These are phyloP conservation scores for Erythrolamprus reginae DNA, from an alignment of 2,113 vertebrate species.

Conservation along the genomic window DNA sequence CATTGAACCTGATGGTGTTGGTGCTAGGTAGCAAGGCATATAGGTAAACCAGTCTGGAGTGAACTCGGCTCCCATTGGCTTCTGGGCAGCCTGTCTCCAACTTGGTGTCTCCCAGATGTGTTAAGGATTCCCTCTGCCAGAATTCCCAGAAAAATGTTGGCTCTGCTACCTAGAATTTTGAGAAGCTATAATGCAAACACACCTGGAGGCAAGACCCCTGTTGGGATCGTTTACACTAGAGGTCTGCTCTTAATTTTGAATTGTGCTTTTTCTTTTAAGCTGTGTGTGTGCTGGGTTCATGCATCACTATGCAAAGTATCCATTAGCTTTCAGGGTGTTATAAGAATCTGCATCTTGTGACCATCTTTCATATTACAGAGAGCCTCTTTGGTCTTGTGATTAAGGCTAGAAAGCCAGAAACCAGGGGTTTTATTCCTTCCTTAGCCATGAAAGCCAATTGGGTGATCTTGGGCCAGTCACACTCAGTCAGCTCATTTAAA, in stretches of 20 bases:
- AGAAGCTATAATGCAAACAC: neutral
- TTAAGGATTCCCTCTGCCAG: neutral
- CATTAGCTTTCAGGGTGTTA: neutral
- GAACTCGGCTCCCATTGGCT: neutral
- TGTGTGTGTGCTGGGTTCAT: neutral
- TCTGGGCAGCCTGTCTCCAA: neutral
- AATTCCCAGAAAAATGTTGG: neutral
- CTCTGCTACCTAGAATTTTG: neutral
- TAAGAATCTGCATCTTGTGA: neutral
- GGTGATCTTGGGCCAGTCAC: neutral
- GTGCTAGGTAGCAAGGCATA: neutral
- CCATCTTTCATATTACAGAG: too few relatives aligned
- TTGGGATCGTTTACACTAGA: neutral
- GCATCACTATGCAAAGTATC: neutral
- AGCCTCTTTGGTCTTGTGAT: neutral
- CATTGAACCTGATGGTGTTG: neutral
- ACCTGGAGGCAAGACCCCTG: neutral
- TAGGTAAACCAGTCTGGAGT: neutral
- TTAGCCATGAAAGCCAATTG: neutral
- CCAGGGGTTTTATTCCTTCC: neutral
- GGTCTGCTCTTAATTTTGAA: neutral
- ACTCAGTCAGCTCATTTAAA: neutral
- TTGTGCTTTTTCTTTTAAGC: neutral
- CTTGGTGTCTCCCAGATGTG: neutral
- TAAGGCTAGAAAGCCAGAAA: neutral